Conservation (phyloP, 2,797 vertebrate species). For the Neopelma chrysocephalum region DNA sequence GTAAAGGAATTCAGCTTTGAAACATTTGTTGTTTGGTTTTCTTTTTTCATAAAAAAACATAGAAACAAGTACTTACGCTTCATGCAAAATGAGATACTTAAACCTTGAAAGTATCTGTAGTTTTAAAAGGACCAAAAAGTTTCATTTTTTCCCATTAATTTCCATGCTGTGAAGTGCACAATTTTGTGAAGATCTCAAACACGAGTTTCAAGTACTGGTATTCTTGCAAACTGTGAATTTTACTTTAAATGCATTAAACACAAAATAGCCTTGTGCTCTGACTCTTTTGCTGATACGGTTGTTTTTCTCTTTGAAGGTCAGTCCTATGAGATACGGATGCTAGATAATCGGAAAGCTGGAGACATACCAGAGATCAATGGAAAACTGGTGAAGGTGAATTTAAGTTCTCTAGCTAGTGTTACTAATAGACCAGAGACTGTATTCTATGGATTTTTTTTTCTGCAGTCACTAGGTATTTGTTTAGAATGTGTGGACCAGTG, state of each 20-base stretch:
- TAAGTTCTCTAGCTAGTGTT: not conserved
- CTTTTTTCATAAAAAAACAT: not conserved
- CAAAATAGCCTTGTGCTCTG: not conserved
- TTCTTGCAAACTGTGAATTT: not conserved
- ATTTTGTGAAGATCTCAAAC: not conserved
- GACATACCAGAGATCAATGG: slow-evolving; percentile 92
- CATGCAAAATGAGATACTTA: not conserved
- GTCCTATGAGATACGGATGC: slow-evolving; percentile 96
- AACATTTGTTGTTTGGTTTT: not conserved
- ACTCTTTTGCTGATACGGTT: not conserved
- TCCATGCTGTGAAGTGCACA: not conserved
- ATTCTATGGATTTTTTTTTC: not conserved
- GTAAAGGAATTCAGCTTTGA: not conserved
- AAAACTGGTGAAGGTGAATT: slow-evolving; percentile 91
- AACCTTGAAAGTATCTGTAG: not conserved
- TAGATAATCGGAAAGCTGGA: slow-evolving; percentile 93
- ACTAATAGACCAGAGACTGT: not conserved
- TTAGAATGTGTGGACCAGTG: not conserved
- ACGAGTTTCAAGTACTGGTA: not conserved
- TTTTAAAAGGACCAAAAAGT: not conserved
- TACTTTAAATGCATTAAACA: not conserved
- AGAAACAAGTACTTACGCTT: not conserved
- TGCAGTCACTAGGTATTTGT: not conserved
- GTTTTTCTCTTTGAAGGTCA: slow-evolving; percentile 82
- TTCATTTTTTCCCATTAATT: not conserved